Evolutionary conservation across 2,113 vertebrate genomes (phyloP).

Genomic region (Crotalus horridus): DNA sequence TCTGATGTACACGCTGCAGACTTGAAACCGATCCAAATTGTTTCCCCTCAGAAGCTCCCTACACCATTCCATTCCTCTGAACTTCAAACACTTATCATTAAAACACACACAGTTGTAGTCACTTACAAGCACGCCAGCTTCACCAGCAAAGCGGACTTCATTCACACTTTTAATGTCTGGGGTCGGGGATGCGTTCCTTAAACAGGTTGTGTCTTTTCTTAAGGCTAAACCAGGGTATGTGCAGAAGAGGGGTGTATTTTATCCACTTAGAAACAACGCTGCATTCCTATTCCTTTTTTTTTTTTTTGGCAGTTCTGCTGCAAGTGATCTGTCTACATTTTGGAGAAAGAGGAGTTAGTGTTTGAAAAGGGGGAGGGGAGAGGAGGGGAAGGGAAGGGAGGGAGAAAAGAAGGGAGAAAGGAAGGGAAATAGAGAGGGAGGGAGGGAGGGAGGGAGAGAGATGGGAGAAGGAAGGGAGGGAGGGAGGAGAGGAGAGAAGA

Average conservation of each 20-base stretch:
- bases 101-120: conserved; percentile 45
- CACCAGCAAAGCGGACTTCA: conserved; percentile 39
- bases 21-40: conserved; percentile 59
- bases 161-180: conserved; percentile 39
- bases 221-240: neutral
- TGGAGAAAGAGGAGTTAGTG: neutral
- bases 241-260: neutral
- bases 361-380: neutral
- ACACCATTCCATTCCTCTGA: conserved; percentile 51
- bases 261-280: neutral
- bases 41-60: conserved; percentile 43
- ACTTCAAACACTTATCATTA: conserved; percentile 56
- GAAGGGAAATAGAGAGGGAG: too few relatives aligned
- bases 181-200: conserved; percentile 19
- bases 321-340: neutral
- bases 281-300: neutral
- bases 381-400: fast-evolving
- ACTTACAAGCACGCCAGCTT: conserved; percentile 26
- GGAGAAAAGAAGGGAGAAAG: too few relatives aligned
- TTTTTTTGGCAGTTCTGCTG: neutral
- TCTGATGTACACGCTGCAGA: conserved; percentile 27
- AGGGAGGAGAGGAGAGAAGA: too few relatives aligned
- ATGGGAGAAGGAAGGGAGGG: neutral
- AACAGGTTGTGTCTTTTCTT: neutral
- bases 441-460: too few relatives aligned